Evolutionary conservation across 2,888 invertebrate species (phyloP), one percentile per base, ranked within the genome.

Genomic region (Lagria hirta): DNA sequence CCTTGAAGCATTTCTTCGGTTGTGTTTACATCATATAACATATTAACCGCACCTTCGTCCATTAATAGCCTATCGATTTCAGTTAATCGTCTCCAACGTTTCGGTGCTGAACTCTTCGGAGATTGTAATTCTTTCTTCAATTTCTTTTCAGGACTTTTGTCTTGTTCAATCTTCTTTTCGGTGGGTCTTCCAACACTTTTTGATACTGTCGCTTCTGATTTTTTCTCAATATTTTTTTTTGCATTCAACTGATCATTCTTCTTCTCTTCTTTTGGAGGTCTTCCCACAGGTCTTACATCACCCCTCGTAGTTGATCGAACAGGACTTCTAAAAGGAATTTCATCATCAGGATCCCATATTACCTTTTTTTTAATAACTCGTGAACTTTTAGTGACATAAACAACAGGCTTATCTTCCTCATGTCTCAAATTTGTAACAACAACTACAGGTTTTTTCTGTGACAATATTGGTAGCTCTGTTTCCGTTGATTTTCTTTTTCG

Each of bases 11-110:
- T 26, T 6, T 52, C 45, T n/a, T 75, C 72, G 1, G 71, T 66
- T 36, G 70, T 73, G 57, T 88, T 87, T 1, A 90, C 78, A 12
- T 88, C 84, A 61, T 87, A 88, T 23, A 91, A 74, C 82, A 91
- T 85, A 69, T 90, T 90, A 1, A 88, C 84, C 2, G 90, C 89
- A 1, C 91, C 90, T 65, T 91, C 91, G 65, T 91, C 91, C 72
- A 86, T 86, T 46, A 91, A 72, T 33, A 91, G 68, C 45, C 76
- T 81, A 60, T 89, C 88, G 35, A 91, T 77, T 73, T 91, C 91
- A 11, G 81, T 77, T 41, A 80, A 41, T n/a, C 62, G 50, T 47
- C 61, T 65, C 33, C 21, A 42, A 17, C 40, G 48, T 26, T 44
- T 52, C 37, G 24, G 21, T 1, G 41, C 18, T 32, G 40, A 43